Evolutionary conservation across 2,113 vertebrate genomes (phyloP), one percentile per base, ranked within the genome.

Genomic region (Acanthochromis polyacanthus): DNA sequence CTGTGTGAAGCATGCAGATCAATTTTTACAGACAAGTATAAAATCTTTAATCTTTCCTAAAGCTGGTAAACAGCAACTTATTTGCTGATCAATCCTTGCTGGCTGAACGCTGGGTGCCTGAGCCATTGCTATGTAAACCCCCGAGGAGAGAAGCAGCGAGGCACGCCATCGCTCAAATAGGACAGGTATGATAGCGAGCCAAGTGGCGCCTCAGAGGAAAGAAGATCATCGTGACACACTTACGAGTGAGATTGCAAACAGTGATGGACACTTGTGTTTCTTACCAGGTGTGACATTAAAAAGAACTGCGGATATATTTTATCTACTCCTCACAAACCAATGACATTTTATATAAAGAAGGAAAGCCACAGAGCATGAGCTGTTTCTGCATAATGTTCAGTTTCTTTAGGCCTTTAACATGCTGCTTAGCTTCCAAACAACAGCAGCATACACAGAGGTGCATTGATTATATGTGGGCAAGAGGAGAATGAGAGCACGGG

Each of bases 1-100:
- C 67, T 75, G 64, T 56, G 73, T 63, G 63, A 84, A 81, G 75
- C 71, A 14, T 67, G 51, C 57, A 38, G 70, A 88, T 85, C 59
- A 74, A 88, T 81, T 88, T 88, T 81, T 80, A 89, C 75, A 66
- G 74, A 80, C 84, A 79, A 79, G 63, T 46, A 55, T n/a, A 79
- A 92, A 88, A 88, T 90, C 74, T 89, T 90, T 80, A 78, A 88
- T 78, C 63, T 89, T 75, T 86, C 83, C 80, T 85, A 74, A 91
- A 89, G 79, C 83, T 80, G 70, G 66, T 79, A 45, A 70, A 90
- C 75, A 82, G 81, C 56, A 87, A 81, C 74, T 79, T 81, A 81
- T 87, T 92, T 83, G 79, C 59, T 45, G 80, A 86, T 91, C 83
- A 91, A 86, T 90, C 71, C 56, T 63, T 3, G 11, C 62, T 45